Percentiles rank a stretch among this genome's conserved stretches.
These are phyloP conservation scores for Brenthis daphne DNA, from an alignment of 2,888 invertebrate genomes.

Conservation along the genomic window DNA sequence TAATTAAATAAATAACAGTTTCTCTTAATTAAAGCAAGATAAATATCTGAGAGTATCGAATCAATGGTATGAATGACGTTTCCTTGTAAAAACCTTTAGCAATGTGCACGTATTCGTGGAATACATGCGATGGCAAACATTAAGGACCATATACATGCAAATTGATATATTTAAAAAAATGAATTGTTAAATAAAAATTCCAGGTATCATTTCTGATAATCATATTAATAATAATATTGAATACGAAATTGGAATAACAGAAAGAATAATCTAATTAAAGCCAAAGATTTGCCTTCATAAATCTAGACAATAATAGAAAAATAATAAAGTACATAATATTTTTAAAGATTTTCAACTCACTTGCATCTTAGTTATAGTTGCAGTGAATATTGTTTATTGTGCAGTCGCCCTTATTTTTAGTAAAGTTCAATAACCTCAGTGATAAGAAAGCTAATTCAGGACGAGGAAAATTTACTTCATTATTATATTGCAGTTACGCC, in stretches of 20 bases:
- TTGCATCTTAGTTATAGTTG: conserved; percentile 9
- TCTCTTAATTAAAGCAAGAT: not conserved
- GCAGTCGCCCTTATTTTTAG: conserved; percentile 34
- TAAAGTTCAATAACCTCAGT: conserved; percentile 41
- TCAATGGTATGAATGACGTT: conserved; percentile 39
- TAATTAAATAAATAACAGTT: not conserved
- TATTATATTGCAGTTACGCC: conserved; percentile 22
- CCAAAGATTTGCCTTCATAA: too few species aligned
- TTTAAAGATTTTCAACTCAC: not conserved
- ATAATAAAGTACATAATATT: too few species aligned
- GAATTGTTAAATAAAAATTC: too few species aligned
- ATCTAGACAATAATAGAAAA: too few species aligned
- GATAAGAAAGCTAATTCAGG: conserved; percentile 41
- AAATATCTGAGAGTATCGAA: not conserved
- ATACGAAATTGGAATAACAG: too few species aligned
- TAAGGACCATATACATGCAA: not conserved
- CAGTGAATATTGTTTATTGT: conserved; percentile 26
- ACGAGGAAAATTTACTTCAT: conserved; percentile 37
- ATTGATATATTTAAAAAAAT: not conserved
- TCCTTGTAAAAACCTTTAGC: conserved; percentile 35
- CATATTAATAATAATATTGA: too few species aligned
- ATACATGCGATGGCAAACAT: conserved; percentile 26
- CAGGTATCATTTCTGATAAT: too few species aligned
- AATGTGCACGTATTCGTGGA: conserved; percentile 38
- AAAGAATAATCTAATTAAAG: too few species aligned